Evolutionary conservation across 2,113 vertebrate genomes (phyloP).

Genomic region (Malurus melanocephalus): DNA sequence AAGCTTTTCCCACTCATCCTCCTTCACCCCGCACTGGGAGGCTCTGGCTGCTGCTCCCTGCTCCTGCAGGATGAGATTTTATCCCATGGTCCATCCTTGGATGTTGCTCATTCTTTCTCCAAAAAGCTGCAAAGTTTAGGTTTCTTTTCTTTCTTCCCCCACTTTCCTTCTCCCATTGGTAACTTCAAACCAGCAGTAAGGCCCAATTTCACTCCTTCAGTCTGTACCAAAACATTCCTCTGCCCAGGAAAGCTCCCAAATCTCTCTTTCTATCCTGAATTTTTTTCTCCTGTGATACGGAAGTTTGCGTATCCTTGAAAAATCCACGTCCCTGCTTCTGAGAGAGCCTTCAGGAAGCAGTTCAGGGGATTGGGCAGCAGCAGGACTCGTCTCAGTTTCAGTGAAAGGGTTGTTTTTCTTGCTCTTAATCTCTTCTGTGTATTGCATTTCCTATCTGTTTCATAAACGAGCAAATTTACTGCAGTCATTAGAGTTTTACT

Average conservation of each 20-base stretch:
- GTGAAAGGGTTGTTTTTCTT: conserved; percentile 18
- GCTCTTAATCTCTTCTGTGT: not conserved
- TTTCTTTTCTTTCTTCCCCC: accelerated
- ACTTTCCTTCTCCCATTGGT: not conserved
- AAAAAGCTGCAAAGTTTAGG: not conserved
- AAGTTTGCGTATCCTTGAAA: conserved; percentile 46
- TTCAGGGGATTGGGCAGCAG: not conserved
- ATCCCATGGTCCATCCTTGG: not conserved
- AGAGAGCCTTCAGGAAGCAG: not conserved
- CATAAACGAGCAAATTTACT: conserved; percentile 60
- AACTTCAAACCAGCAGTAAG: not conserved
- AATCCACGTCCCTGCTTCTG: not conserved
- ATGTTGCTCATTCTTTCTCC: not conserved
- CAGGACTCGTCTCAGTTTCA: not conserved
- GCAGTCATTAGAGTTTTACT: conserved; percentile 43
- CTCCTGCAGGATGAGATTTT: not conserved
- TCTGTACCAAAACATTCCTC: conserved; percentile 20
- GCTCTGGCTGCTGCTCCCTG: not conserved
- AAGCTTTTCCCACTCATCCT: not conserved
- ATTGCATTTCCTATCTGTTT: conserved; percentile 50
- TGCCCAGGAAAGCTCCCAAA: conserved; percentile 15
- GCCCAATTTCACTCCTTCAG: not conserved
- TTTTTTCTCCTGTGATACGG: not conserved
- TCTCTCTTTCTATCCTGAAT: not conserved
- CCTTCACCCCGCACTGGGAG: not conserved